Conservation (phyloP, 2,888 invertebrate species). For the Lomographa bimaculata region DNA sequence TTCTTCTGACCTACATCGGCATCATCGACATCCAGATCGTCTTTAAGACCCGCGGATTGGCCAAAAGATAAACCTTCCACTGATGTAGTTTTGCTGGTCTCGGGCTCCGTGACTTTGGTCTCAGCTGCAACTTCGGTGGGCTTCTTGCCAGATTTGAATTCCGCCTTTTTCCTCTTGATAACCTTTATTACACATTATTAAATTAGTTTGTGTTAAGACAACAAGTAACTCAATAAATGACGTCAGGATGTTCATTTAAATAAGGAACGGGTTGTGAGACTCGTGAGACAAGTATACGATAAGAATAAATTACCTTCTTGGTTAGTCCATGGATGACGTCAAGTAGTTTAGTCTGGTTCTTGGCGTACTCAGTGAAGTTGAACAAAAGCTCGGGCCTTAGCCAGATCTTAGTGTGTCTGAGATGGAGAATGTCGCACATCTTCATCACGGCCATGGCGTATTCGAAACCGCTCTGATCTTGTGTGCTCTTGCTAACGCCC, state of each 20-base stretch:
- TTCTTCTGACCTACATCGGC: constrained; percentile 91
- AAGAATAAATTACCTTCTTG: constrained; percentile 83
- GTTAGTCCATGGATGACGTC: constrained; percentile 91
- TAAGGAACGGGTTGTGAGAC: constrained; percentile 3
- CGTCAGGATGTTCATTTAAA: constrained; percentile 15
- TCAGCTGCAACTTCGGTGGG: constrained; percentile 53
- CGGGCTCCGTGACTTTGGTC: constrained; percentile 42
- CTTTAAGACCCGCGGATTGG: constrained; percentile 88
- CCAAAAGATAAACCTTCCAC: constrained; percentile 89
- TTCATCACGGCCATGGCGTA: constrained; percentile 96
- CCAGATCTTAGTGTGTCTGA: constrained; percentile 92
- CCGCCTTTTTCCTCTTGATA: constrained; percentile 89
- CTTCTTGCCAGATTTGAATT: constrained; percentile 86
- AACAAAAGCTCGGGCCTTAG: constrained; percentile 90
- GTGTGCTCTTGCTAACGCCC: constrained; percentile 93
- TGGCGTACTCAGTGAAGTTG: constrained; percentile 89
- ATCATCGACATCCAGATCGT: constrained; percentile 92
- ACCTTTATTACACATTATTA: constrained; percentile 59
- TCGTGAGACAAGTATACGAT: constrained; percentile 2
- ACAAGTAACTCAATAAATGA: constrained; percentile 5
- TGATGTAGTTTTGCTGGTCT: constrained; percentile 56
- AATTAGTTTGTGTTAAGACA: constrained; percentile 5
- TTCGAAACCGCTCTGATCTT: constrained; percentile 91
- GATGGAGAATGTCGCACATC: constrained; percentile 93
- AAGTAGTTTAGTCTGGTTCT: constrained; percentile 88